These are phyloP conservation scores for Epirrhoe alternata DNA, from an alignment of 2,888 invertebrate genomes.

Conservation along the genomic window DNA sequence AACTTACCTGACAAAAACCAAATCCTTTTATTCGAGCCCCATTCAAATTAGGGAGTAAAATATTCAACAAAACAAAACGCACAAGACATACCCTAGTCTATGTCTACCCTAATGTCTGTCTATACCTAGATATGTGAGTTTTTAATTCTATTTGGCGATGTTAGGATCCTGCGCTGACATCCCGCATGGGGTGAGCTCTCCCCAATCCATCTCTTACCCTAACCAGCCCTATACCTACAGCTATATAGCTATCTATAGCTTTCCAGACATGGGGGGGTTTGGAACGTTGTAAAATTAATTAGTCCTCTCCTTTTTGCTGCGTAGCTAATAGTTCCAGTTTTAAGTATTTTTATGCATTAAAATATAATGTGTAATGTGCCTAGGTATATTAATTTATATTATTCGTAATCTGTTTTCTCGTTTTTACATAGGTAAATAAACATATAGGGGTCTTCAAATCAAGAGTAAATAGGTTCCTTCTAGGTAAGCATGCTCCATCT, in stretches of 20 bases:
- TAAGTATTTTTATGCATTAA: not conserved
- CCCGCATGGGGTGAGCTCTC: conserved; percentile 32
- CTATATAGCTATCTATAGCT: conserved; percentile 25
- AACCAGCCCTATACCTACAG: conserved; percentile 25
- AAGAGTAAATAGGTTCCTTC: too few species aligned
- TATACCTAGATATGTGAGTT: conserved; percentile 7
- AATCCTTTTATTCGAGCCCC: not conserved
- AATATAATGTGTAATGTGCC: not conserved
- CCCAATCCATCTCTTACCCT: conserved; percentile 34
- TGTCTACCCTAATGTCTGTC: not conserved
- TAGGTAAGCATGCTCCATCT: too few species aligned
- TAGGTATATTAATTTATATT: not conserved
- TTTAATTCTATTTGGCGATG: conserved; percentile 26
- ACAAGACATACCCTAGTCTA: not conserved
- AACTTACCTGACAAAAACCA: not conserved
- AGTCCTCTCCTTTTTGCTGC: conserved; percentile 28
- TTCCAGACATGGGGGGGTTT: conserved; percentile 33
- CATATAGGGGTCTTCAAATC: too few species aligned
- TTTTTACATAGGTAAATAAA: too few species aligned
- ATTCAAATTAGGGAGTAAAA: not conserved
- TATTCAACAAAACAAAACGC: conserved; percentile 13
- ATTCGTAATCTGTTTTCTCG: too few species aligned
- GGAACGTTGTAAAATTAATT: conserved; percentile 31
- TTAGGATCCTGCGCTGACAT: conserved; percentile 28
- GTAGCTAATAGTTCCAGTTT: conserved; percentile 9